phyloP scores from a whole-genome alignment of 2,113 vertebrate species.

The Calypte anna region DNA sequence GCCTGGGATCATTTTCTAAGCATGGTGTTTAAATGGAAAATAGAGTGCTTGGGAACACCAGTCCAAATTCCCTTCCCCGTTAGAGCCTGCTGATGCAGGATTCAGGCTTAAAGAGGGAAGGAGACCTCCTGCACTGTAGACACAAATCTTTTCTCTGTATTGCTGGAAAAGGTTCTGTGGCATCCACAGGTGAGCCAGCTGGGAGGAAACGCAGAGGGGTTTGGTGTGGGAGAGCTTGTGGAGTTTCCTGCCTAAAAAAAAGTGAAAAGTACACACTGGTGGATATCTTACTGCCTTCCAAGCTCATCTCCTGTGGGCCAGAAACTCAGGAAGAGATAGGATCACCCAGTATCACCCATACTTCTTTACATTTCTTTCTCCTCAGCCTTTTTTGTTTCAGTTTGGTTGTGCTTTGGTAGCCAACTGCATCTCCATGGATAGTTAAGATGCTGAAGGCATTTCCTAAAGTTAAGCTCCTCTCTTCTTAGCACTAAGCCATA shows the following conservation, averaged over 20 bases:
- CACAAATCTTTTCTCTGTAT: slow-evolving; percentile 28
- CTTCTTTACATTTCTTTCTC: neutral
- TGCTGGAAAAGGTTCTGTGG: neutral
- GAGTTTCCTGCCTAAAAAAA: neutral
- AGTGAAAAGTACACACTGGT: neutral
- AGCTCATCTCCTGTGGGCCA: neutral
- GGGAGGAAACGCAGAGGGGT: neutral
- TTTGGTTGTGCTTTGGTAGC: neutral
- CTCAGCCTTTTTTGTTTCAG: neutral
- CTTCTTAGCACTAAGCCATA: neutral
- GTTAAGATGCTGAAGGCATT: slow-evolving; percentile 1
- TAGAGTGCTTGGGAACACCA: neutral
- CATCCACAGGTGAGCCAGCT: slow-evolving; percentile 22
- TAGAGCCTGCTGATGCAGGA: slow-evolving; percentile 1
- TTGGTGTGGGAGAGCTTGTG: neutral
- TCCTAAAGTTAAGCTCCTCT: neutral
- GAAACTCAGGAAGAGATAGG: neutral
- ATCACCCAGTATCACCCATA: neutral
- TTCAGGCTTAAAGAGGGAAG: neutral
- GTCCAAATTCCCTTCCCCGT: neutral
- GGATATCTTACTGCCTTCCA: neutral
- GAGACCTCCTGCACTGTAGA: neutral
- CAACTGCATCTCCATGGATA: neutral
- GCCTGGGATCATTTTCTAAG: neutral
- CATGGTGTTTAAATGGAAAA: neutral